Evolutionary conservation across 2,888 invertebrate genomes (phyloP).

Genomic region (Oligia strigilis): DNA sequence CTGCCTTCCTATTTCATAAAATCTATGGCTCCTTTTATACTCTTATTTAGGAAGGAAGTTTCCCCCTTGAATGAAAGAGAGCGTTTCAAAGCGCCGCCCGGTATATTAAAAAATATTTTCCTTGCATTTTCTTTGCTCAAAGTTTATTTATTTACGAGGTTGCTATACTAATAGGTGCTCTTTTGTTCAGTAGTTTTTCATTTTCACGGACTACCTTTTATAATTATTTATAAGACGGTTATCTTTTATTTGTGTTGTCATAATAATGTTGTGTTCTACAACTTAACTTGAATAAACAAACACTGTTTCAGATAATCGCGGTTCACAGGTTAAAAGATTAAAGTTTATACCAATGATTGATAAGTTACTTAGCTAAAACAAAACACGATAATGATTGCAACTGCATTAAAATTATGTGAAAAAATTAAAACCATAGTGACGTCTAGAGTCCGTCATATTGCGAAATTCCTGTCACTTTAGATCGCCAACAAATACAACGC

Average conservation of each 20-base stretch:
- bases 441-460: not conserved
- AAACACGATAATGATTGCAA: constrained; percentile 24
- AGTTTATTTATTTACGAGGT: constrained; percentile 68
- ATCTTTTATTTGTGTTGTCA: constrained; percentile 26
- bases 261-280: constrained; percentile 30
- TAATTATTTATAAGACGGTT: constrained; percentile 22
- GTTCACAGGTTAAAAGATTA: constrained; percentile 37
- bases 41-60: constrained; percentile 76
- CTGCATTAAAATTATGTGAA: not conserved
- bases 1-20: constrained; percentile 67
- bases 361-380: constrained; percentile 31
- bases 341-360: constrained; percentile 39
- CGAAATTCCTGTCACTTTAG: not conserved
- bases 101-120: constrained; percentile 79
- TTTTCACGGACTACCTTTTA: constrained; percentile 40
- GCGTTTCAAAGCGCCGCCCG: constrained; percentile 72
- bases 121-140: constrained; percentile 69
- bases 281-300: constrained; percentile 33
- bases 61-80: constrained; percentile 75
- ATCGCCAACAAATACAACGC: not conserved
- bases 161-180: constrained; percentile 42
- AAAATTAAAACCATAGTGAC: not conserved
- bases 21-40: constrained; percentile 73
- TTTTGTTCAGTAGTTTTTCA: constrained; percentile 59
- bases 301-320: constrained; percentile 28